phyloP scores from a whole-genome alignment of 2,113 vertebrate genomes.

The Thalassoma bifasciatum region DNA sequence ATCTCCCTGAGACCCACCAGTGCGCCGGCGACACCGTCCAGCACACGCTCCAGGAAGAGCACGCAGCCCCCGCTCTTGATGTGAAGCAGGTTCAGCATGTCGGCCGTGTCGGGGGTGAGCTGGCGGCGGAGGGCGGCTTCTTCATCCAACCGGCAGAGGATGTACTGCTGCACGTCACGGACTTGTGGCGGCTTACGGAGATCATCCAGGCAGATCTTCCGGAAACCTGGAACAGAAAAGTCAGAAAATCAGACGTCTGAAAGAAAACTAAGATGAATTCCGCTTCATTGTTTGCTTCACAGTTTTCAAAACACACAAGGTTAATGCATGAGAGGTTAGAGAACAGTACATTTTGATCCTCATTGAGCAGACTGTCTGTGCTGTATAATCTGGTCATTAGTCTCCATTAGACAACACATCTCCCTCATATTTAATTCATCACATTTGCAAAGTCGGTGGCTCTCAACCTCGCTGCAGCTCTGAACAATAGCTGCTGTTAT shows the following conservation, averaged over 20 bases:
- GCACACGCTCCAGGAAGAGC: slow-evolving; percentile 85
- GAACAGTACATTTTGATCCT: not conserved
- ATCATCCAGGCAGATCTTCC: slow-evolving; percentile 84
- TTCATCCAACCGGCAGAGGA: slow-evolving; percentile 83
- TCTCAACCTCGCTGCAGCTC: not conserved
- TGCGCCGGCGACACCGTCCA: slow-evolving; percentile 82
- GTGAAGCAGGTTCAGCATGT: slow-evolving; percentile 87
- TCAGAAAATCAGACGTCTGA: not conserved
- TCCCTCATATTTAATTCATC: not conserved
- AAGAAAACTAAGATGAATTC: too few relatives aligned
- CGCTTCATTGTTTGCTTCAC: not conserved
- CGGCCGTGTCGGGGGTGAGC: slow-evolving; percentile 84
- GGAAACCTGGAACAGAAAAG: slow-evolving; percentile 78
- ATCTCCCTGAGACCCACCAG: slow-evolving; percentile 83
- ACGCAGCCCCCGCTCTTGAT: slow-evolving; percentile 89
- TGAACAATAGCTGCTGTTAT: not conserved
- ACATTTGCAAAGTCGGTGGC: not conserved
- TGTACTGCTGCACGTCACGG: slow-evolving; percentile 87
- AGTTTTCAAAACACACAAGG: not conserved
- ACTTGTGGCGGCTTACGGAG: slow-evolving; percentile 82
- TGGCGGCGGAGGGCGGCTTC: slow-evolving; percentile 82
- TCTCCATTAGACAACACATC: not conserved
- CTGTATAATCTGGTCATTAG: not conserved
- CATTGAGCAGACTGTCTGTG: not conserved
- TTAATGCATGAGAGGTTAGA: not conserved